Evolutionary conservation across 2,113 vertebrate genomes (phyloP), one percentile per base, ranked within the genome.

Genomic region (Crocuta crocuta): DNA sequence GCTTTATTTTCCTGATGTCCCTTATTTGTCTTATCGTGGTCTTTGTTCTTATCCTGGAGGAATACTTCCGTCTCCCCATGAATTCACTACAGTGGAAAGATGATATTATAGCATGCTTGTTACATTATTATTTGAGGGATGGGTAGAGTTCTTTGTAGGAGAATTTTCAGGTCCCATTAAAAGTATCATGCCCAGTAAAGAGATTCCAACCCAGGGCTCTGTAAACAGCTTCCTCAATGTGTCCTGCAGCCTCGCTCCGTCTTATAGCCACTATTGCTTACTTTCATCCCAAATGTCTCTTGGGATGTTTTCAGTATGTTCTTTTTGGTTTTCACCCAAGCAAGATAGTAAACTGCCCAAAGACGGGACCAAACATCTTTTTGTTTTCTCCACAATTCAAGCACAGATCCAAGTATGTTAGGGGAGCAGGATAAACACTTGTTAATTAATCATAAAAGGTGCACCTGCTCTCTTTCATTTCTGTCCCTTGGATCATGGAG

Each of bases 1-100:
- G 35, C 79, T 91, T 85, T 78, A 76, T 91, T 95, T 95, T 65
- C 28, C 9, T 61, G 10, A 23, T 24, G 21, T 45, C 31, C 87
- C 26, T 48, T 82, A 50, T 3, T 78, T 8, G 71, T 61, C 23
- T 91, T 55, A 81, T 94, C 50, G 58, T 50, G 71, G 7, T 50
- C 58, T 78, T 66, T 26, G 9, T 76, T 86, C 35, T 93, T 88
- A n/a, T 7, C 39, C 19, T 66, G 79, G 76, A 94, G 83, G 73
- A 66, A 70, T 50, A 43, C 73, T 74, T 50, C 23, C 0, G 4
- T 5, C 23, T 39, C 13, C 74, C 53, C 45, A 16, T 78, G 58
- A 83, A 65, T 87, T 33, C 66, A 17, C 73, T 58, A 15, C 10
- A 10, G 11, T 4, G 35, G 63, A 74, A 92, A 19, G 35, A 48